Conservation (phyloP, 1,140 invertebrate species). For the Rhizoglyphus robini region DNA sequence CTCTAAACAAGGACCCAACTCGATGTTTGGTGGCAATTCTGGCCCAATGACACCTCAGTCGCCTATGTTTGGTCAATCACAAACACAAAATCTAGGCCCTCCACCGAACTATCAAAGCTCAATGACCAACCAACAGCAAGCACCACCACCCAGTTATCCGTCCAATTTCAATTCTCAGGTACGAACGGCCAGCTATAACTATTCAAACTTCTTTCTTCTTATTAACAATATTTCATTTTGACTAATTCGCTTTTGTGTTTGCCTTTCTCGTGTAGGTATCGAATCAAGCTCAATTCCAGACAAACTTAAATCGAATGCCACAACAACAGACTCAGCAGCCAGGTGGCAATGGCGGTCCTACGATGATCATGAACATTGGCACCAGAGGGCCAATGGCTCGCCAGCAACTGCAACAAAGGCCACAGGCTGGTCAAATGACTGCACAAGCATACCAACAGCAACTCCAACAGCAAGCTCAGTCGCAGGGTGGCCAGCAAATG, state of each 20-base stretch:
- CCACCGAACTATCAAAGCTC: conserved; percentile 23
- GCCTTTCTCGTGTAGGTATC: background rate
- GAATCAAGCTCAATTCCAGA: no score
- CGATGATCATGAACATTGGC: background rate
- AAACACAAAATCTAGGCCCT: conserved; percentile 29
- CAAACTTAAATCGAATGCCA: background rate
- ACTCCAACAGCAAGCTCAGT: conserved; percentile 24
- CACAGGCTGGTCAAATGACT: background rate
- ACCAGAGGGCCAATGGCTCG: background rate
- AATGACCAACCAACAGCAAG: conserved; percentile 28
- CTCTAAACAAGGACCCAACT: background rate
- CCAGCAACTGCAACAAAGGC: conserved; percentile 23
- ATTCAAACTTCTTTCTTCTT: no score
- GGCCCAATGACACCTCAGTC: conserved; percentile 1
- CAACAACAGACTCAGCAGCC: background rate
- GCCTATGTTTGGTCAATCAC: conserved; percentile 22
- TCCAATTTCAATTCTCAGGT: conserved; percentile 17
- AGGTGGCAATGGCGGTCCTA: no score
- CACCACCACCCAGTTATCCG: conserved; percentile 30
- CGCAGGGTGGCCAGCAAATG: background rate
- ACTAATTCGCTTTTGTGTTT: no score
- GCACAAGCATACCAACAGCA: background rate
- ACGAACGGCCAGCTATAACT: no score
- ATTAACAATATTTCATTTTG: no score
- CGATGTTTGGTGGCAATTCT: background rate